Evolutionary conservation across 2,888 invertebrate species (phyloP).

Genomic region (Quadroppia sp.): DNA sequence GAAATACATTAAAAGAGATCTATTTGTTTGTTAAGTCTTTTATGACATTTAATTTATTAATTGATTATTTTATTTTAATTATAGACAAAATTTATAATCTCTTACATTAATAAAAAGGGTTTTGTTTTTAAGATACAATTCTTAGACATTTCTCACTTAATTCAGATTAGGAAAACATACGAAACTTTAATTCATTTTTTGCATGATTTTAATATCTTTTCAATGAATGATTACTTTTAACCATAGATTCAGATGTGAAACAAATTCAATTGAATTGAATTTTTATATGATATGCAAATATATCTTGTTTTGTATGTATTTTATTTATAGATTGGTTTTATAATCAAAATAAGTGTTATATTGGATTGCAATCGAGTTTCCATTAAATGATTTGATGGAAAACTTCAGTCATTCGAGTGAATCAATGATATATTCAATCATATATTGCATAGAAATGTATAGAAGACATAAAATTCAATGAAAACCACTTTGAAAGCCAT

Average conservation of each 20-base stretch:
- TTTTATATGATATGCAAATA: too few species aligned
- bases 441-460: slow-evolving; percentile 2
- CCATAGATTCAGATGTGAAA: too few species aligned
- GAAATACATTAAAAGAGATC: background rate
- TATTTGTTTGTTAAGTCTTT: background rate
- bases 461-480: background rate
- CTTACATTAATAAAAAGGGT: too few species aligned
- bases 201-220: too few species aligned
- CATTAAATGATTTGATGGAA: background rate
- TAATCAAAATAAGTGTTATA: background rate
- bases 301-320: background rate
- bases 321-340: background rate
- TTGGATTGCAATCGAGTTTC: background rate
- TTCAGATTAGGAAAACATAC: too few species aligned
- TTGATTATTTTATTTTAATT: background rate
- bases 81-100: too few species aligned
- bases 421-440: slow-evolving; percentile 19
- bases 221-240: too few species aligned
- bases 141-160: too few species aligned
- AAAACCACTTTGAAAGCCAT: background rate
- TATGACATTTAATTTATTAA: background rate
- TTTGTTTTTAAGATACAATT: too few species aligned
- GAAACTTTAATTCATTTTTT: too few species aligned
- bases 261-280: too few species aligned
- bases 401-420: slow-evolving; percentile 4